Evolutionary conservation across 2,113 vertebrate species (phyloP).

Genomic region (Microcebus ravelobensis): DNA sequence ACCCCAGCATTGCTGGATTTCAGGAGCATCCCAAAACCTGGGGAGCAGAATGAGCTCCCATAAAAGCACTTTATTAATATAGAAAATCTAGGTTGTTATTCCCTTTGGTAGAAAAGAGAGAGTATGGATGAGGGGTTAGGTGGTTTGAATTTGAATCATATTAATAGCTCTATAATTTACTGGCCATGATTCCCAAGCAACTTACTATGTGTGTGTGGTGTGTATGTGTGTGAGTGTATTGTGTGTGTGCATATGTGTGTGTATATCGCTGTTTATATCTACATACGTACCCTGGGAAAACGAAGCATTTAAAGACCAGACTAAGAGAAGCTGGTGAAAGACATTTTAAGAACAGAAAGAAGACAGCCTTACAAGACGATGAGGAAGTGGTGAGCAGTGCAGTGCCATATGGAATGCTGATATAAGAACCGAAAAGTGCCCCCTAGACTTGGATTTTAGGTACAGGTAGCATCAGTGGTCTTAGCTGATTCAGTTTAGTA

Average conservation of each 20-base stretch:
- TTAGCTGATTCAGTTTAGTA: neutral
- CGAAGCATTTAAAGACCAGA: neutral
- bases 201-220: neutral
- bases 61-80: neutral
- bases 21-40: neutral
- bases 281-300: neutral
- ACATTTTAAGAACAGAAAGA: neutral
- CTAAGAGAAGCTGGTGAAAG: neutral
- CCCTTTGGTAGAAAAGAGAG: neutral
- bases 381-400: neutral
- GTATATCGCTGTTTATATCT: neutral
- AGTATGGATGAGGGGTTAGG: neutral
- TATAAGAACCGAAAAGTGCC: neutral
- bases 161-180: neutral
- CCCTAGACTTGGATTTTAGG: neutral
- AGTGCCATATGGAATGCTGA: too few relatives aligned
- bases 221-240: neutral
- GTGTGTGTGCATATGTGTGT: neutral
- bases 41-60: neutral
- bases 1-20: neutral
- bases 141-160: neutral
- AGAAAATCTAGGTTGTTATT: neutral
- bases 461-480: neutral
- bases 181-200: neutral
- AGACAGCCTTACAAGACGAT: neutral